Evolutionary conservation across 37 sponge, comb jelly and placozoan genomes (phyloP), one percentile per base, ranked within the genome.

Genomic region (Theonella swinhoei): DNA sequence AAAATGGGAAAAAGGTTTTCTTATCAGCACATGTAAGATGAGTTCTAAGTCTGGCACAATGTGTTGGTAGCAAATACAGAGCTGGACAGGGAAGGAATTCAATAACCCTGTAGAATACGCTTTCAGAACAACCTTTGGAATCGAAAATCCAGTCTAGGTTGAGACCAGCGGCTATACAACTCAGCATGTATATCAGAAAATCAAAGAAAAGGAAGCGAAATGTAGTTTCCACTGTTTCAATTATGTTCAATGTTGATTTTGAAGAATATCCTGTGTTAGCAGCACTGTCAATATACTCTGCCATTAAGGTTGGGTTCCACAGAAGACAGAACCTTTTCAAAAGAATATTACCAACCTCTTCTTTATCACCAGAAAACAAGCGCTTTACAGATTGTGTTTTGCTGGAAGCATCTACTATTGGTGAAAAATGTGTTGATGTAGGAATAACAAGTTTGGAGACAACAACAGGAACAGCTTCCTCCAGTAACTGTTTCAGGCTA

Each of bases 111-210:
- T n/a, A n/a, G n/a, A n/a, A n/a, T n/a, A n/a, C n/a, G n/a, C n/a
- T n/a, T n/a, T n/a, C n/a, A n/a, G n/a, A n/a, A n/a, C n/a, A n/a
- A n/a, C n/a, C n/a, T n/a, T n/a, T n/a, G n/a, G 64, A 28, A 28
- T 28, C 26, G 42, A 80, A 80, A 24, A 80, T 38, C 24, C 64
- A 31, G 38, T 87, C 87, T 23, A 91, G 38, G 69, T 87, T 79
- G 11, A 65, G 24, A 25, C 61, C 68, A 29, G 76, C 65, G 39
- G 77, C 87, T 20, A 91, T 78, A 19, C 82, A 69, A 39, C 75
- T 43, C 4, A 87, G 4, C 85, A 91, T 83, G 67, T 74, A 67
- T 30, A 83, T 68, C 37, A 91, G 36, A 60, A 85, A 91, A 36
- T 87, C 76, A 59, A 60, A 39, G 39, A 91, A 78, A 2, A 42